phyloP scores from a whole-genome alignment of 2,888 invertebrate genomes.

The Oligia fasciuncula region DNA sequence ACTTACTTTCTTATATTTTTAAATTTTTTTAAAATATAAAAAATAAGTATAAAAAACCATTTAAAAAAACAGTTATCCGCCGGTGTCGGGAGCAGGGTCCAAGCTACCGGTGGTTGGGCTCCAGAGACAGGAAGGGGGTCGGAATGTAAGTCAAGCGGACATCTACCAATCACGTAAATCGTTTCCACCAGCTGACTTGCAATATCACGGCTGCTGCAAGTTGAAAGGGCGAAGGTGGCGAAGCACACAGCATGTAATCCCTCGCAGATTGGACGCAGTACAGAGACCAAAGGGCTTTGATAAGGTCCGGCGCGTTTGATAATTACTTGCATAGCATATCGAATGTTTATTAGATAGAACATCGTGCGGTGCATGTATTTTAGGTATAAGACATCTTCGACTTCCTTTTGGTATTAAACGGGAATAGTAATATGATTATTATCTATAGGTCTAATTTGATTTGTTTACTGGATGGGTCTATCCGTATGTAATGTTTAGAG shows the following conservation, averaged over 20 bases:
- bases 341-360: not conserved
- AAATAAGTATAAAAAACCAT: too few species aligned
- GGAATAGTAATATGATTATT: not conserved
- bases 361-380: not conserved
- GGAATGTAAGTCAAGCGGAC: not conserved
- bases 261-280: not conserved
- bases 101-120: too few species aligned
- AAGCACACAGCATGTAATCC: not conserved
- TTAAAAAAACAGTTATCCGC: too few species aligned
- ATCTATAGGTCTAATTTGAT: not conserved
- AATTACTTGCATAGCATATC: not conserved
- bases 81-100: too few species aligned
- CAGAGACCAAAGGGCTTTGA: constrained; percentile 9
- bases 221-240: not conserved
- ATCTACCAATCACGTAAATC: not conserved
- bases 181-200: constrained; percentile 2
- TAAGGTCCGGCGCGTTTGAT: not conserved
- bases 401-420: not conserved
- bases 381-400: too few species aligned
- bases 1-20: too few species aligned
- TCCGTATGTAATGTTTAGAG: not conserved
- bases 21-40: too few species aligned
- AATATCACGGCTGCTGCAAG: not conserved
- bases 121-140: too few species aligned
- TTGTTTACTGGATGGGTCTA: not conserved